Evolutionary conservation across 1,140 invertebrate genomes (phyloP), one percentile per base, ranked within the genome.

Genomic region (Brachionus calyciflorus): DNA sequence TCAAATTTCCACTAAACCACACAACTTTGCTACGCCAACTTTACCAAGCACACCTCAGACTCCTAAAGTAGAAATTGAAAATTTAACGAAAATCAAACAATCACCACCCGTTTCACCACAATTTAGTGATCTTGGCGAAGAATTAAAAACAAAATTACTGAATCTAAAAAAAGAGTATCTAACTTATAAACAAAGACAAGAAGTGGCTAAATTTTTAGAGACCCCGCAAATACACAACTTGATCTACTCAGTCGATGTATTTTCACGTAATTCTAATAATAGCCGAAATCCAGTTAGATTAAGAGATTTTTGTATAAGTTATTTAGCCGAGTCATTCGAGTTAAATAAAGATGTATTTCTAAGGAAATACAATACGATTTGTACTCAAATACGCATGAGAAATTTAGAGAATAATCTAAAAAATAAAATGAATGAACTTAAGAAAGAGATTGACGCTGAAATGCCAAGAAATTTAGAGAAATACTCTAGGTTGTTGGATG

Each of bases 101-200:
- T 65, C 60, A 3, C 41, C 60, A 41, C 60, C 40, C 17, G 19
- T 3, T 3, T 65, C 60, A 21, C 60, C 60, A 9, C 60, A 65
- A 65, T 21, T 65, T 41, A 21, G 3, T 12, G 60, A 65, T 37
- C 24, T 65, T 12, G 30, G 7, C 9, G 60, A 65, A 44, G 60
- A 65, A 14, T 9, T 65, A 44, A 41, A 44, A 41, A 44, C 33
- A 21, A 65, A 65, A 65, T 24, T 65, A 19, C 21, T 65, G 14
- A 44, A 41, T 44, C 9, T 65, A 44, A 65, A 65, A 65, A 65
- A 44, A 44, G 60, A 65, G 41, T 65, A 24, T 26, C 17, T 44
- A 14, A 44, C 24, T 41, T 65, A 1, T 12, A 65, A 65, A 44
- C 60, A 65, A 65, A 65, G 44, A 65, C 17, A 44, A 6, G 60